Evolutionary conservation across 2,113 vertebrate genomes (phyloP).

Genomic region (Atlantisia rogersi): DNA sequence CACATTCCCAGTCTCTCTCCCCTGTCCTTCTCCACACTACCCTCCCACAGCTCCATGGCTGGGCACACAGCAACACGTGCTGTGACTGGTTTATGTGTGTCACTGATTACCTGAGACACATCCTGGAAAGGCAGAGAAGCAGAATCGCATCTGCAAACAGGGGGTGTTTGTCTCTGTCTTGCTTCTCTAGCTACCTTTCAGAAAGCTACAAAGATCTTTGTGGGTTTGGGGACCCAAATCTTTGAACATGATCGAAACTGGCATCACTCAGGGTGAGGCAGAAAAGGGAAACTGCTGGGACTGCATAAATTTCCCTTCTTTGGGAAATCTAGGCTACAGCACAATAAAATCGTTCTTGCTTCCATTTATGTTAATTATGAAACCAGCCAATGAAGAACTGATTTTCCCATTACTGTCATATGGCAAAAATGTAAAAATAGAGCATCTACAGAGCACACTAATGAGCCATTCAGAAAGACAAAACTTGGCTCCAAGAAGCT

Average conservation of each 20-base stretch:
- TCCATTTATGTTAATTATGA: neutral
- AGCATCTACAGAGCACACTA: neutral
- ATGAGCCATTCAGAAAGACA: neutral
- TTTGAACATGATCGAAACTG: neutral
- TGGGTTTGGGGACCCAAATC: neutral
- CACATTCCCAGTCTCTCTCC: neutral
- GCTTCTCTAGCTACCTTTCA: neutral
- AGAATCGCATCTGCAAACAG: neutral
- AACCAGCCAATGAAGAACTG: neutral
- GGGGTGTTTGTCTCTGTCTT: neutral
- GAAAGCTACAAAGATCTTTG: neutral
- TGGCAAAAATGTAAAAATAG: neutral
- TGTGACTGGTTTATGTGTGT: neutral
- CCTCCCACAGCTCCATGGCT: neutral
- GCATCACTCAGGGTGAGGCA: neutral
- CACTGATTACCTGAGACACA: neutral
- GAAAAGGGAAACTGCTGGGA: neutral
- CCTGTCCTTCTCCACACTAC: too few species aligned
- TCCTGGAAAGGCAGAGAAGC: neutral
- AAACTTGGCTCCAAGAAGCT: neutral
- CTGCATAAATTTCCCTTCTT: neutral
- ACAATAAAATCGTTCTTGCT: neutral
- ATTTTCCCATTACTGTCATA: neutral
- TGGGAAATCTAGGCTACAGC: neutral
- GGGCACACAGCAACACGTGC: accelerated